Conservation (phyloP, 2,113 vertebrate genomes). For the Rallus limicola region DNA sequence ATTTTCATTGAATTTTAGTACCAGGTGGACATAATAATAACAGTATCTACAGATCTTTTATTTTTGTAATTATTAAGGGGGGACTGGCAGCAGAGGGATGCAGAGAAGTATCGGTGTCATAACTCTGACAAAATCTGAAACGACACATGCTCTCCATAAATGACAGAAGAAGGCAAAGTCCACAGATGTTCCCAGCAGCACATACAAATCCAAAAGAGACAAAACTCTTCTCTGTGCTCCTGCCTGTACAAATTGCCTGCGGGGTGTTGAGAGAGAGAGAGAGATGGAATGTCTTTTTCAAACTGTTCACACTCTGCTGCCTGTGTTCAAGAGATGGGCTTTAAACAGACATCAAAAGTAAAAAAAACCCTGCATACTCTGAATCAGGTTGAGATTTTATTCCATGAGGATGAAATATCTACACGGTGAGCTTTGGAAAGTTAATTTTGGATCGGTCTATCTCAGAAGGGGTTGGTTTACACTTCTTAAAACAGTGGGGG, state of each 20-base stretch:
- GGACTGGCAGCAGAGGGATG: background rate
- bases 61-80: background rate
- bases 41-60: background rate
- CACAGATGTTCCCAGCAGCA: constrained; percentile 45
- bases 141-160: constrained; percentile 25
- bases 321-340: background rate
- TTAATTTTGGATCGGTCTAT: background rate
- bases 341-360: constrained; percentile 10
- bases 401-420: background rate
- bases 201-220: constrained; percentile 45
- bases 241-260: constrained; percentile 55
- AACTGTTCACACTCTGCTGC: constrained; percentile 28
- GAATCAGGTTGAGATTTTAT: constrained; percentile 9
- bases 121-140: constrained; percentile 50
- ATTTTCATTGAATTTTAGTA: background rate
- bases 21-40: background rate
- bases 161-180: constrained; percentile 27
- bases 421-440: background rate
- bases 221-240: constrained; percentile 48
- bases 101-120: background rate
- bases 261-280: constrained; percentile 28
- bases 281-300: constrained; percentile 52
- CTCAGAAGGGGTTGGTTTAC: background rate
- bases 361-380: background rate
- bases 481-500: background rate